Percentiles rank a stretch among this genome's conserved stretches.
phyloP scores from a whole-genome alignment of 2,888 invertebrate genomes.

The Drosophila buzzatii region DNA sequence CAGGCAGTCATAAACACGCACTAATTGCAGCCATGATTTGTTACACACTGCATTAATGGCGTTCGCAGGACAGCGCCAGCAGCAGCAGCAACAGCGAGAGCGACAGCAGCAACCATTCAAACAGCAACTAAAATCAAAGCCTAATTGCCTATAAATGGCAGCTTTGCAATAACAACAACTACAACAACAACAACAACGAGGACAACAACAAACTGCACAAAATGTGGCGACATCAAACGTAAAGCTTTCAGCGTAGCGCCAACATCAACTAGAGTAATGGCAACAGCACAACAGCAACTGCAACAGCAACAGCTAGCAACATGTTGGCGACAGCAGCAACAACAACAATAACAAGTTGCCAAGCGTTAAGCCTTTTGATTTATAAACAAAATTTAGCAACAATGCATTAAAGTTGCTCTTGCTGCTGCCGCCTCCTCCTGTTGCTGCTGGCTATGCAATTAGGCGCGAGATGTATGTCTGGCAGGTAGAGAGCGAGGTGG shows the following conservation, averaged over 20 bases:
- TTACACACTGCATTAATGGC: slow-evolving; percentile 78
- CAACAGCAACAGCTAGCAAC: slow-evolving; percentile 21
- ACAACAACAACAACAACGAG: slow-evolving; percentile 7
- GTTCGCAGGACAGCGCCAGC: slow-evolving; percentile 60
- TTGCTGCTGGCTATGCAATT: slow-evolving; percentile 67
- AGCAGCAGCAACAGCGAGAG: slow-evolving; percentile 20
- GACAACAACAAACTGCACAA: slow-evolving; percentile 34
- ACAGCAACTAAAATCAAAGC: slow-evolving; percentile 69
- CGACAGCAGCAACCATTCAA: slow-evolving; percentile 53
- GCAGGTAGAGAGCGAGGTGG: slow-evolving; percentile 65
- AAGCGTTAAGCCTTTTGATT: slow-evolving; percentile 72
- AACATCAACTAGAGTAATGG: slow-evolving; percentile 52
- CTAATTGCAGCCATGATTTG: slow-evolving; percentile 81
- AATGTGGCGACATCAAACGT: slow-evolving; percentile 79
- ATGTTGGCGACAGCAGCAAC: slow-evolving; percentile 17
- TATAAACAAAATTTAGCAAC: slow-evolving; percentile 80
- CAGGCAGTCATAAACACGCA: slow-evolving; percentile 81
- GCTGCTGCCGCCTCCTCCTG: slow-evolving; percentile 16
- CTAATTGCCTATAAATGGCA: slow-evolving; percentile 82
- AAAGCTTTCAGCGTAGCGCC: slow-evolving; percentile 66
- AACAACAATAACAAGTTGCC: slow-evolving; percentile 27
- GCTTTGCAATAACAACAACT: slow-evolving; percentile 60
- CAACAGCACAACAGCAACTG: slow-evolving; percentile 33
- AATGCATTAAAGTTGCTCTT: slow-evolving; percentile 61
- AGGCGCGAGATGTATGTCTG: slow-evolving; percentile 61